These are phyloP conservation scores for Aplochiton taeniatus DNA, from an alignment of 2,797 vertebrate genomes.

Conservation along the genomic window DNA sequence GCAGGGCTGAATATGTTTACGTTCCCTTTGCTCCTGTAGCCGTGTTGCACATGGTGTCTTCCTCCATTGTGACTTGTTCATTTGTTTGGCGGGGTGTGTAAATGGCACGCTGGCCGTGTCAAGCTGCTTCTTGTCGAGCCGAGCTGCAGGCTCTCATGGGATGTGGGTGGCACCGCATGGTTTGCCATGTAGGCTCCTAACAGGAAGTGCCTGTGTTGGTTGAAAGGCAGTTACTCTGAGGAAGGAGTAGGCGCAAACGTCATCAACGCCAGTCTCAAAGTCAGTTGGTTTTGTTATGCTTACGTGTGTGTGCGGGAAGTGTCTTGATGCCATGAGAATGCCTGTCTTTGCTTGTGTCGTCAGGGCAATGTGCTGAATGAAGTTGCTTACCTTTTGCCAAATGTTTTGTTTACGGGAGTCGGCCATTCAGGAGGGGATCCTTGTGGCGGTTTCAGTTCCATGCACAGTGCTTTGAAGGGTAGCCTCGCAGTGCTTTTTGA, in stretches of 20 bases:
- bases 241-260: conserved; percentile 63
- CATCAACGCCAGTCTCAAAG: no score
- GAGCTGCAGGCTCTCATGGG: conserved; percentile 29
- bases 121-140: conserved; percentile 14
- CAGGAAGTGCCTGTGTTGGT: conserved; percentile 62
- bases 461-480: no score
- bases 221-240: conserved; percentile 59
- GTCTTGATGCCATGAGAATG: no score
- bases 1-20: neutral
- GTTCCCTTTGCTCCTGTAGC: conserved; percentile 4
- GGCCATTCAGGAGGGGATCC: no score
- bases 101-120: conserved; percentile 1
- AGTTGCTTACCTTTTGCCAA: no score
- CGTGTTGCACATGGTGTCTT: neutral
- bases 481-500: no score
- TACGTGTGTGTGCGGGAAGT: neutral
- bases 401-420: no score
- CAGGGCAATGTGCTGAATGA: no score
- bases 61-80: neutral
- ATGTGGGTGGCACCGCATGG: conserved; percentile 55
- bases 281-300: conserved; percentile 2
- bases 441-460: no score
- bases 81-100: neutral
- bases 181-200: conserved; percentile 48
- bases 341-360: no score